Evolutionary conservation across 1,140 invertebrate species (phyloP).

Genomic region (Drosophila kepulauana): DNA sequence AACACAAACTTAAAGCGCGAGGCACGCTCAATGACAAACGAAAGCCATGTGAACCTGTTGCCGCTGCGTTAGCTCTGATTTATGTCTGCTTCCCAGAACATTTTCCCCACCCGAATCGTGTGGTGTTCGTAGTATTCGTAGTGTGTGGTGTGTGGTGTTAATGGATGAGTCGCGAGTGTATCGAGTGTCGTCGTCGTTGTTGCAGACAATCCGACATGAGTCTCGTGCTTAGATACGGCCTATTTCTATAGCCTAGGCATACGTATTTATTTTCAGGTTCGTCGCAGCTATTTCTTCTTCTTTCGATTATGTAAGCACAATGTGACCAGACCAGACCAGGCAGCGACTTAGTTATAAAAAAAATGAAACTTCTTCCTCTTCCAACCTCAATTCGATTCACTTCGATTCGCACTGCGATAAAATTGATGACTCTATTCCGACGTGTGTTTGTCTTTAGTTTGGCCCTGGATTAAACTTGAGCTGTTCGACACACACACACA

Average conservation of each 20-base stretch:
- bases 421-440: slow-evolving; percentile 53
- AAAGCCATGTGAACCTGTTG: slow-evolving; percentile 82
- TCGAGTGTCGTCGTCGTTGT: slow-evolving; percentile 34
- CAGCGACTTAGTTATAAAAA: slow-evolving; percentile 3
- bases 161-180: slow-evolving; percentile 27
- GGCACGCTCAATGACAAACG: slow-evolving; percentile 69
- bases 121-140: neutral
- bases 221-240: slow-evolving; percentile 70
- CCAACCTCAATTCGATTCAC: neutral
- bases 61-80: slow-evolving; percentile 68
- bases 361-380: neutral
- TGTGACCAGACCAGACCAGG: slow-evolving; percentile 51
- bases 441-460: slow-evolving; percentile 35
- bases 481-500: slow-evolving; percentile 34
- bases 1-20: slow-evolving; percentile 45
- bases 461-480: slow-evolving; percentile 75
- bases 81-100: slow-evolving; percentile 60
- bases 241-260: slow-evolving; percentile 21
- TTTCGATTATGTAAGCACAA: slow-evolving; percentile 68
- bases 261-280: slow-evolving; percentile 40
- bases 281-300: neutral
- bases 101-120: slow-evolving; percentile 6
- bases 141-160: slow-evolving; percentile 17
- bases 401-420: slow-evolving; percentile 50
- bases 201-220: slow-evolving; percentile 66